Evolutionary conservation across 2,113 vertebrate genomes (phyloP), one percentile per base, ranked within the genome.

Genomic region (Crotalus tigris): DNA sequence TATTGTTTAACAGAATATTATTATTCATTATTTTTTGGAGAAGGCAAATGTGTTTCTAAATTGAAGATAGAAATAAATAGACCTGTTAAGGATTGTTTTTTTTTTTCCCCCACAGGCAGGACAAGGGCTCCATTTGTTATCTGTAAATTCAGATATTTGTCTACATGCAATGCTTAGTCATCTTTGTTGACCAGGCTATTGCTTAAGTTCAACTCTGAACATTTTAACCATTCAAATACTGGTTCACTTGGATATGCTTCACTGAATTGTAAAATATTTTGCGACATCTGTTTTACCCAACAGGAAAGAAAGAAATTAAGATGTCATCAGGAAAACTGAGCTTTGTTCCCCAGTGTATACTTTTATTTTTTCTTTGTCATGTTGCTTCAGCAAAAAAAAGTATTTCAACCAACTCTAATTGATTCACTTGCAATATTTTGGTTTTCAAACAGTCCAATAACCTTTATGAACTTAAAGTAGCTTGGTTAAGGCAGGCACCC

Each of bases 351-450:
- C 26, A 53, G 15, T 54, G 13, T 54, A 85, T 46, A 85, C 4
- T 44, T 57, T 81, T 92, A 89, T 89, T 81, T 92, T 58, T 46
- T 29, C 53, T 24, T 88, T 85, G 53, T 69, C 53, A 58, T 49
- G 39, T 55, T 46, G 53, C 39, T 89, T n/a, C 53, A 81, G 87
- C 15, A 92, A 39, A 26, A 39, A 39, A 89, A 88, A 39, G 54
- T 33, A 81, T 89, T 81, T 85, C 87, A 85, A 58, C 89, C 87
- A 49, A 51, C n/a, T 53, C 46, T 69, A 92, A 92, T 81, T 89
- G 91, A 92, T 88, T 92, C 51, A 44, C 87, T 58, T 49, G 61
- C 87, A 58, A 26, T 51, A 58, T 49, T n/a, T 53, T 29, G 17
- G 61, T 64, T 92, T 92, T 85, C 17, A 57, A 75, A 55, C 39